A percentile compares a stretch with the other conserved stretches of the same genome.
Evolutionary conservation across 2,113 vertebrate species (phyloP).

Genomic region (Crotalus tigris): DNA sequence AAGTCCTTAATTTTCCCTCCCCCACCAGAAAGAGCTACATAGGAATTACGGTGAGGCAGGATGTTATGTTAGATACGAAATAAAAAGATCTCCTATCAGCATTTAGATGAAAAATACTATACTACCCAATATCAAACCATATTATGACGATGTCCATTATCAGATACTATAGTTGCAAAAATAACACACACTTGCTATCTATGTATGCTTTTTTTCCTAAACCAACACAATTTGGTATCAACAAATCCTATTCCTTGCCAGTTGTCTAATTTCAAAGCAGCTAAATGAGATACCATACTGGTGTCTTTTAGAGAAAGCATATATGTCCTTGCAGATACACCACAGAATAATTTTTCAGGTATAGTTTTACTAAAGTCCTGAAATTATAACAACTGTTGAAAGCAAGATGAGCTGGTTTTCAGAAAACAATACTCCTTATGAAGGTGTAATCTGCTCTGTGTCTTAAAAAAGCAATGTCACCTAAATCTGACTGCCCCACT

Average conservation of each 20-base stretch:
- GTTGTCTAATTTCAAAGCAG: background rate
- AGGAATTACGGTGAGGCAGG: background rate
- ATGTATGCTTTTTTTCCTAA: background rate
- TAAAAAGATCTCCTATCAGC: conserved; percentile 5
- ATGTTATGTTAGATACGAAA: conserved; percentile 32
- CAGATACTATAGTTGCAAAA: background rate
- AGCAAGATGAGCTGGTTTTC: conserved; percentile 40
- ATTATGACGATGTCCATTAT: background rate
- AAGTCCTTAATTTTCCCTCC: background rate
- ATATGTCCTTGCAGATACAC: conserved; percentile 4
- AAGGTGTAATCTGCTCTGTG: conserved; percentile 16
- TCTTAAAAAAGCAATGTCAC: background rate
- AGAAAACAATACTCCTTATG: conserved; percentile 35
- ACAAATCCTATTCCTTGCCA: background rate
- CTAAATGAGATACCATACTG: background rate
- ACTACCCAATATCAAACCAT: conserved; percentile 5
- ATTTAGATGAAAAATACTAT: conserved; percentile 8
- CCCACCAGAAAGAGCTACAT: background rate
- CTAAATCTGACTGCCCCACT: conserved; percentile 40
- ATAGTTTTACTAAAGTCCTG: background rate
- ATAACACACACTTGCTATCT: background rate
- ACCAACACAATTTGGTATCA: background rate
- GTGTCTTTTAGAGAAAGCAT: background rate
- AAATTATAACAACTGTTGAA: conserved; percentile 26
- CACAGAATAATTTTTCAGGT: conserved; percentile 35